Conservation (phyloP, 2,113 vertebrate species). For the Orientallactaga bullata region DNA sequence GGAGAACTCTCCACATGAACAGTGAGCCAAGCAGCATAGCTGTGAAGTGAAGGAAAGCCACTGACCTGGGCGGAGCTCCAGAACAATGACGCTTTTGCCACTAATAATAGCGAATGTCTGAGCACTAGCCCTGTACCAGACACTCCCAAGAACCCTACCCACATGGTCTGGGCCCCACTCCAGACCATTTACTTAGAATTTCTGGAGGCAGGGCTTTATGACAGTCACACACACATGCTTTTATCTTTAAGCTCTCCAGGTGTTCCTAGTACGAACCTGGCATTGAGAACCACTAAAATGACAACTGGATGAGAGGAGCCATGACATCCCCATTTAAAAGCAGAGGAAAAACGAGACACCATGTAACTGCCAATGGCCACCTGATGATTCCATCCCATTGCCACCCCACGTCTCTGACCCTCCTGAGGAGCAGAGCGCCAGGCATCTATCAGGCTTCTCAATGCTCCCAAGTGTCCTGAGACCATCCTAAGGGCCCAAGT, state of each 20-base stretch:
- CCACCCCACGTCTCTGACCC: accelerated
- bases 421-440: neutral
- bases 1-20: neutral
- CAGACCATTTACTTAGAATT: slow-evolving; percentile 48
- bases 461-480: neutral
- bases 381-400: neutral
- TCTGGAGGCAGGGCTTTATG: slow-evolving; percentile 3
- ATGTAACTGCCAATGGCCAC: neutral
- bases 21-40: neutral
- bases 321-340: neutral
- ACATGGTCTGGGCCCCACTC: slow-evolving; percentile 41
- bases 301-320: neutral
- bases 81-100: slow-evolving; percentile 63
- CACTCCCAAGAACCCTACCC: slow-evolving; percentile 40
- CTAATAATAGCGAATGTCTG: slow-evolving; percentile 63
- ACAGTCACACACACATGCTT: neutral
- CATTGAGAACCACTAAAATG: neutral
- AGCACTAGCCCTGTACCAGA: slow-evolving; percentile 16
- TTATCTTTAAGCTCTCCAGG: neutral
- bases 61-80: slow-evolving; percentile 54
- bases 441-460: neutral
- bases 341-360: slow-evolving; percentile 37
- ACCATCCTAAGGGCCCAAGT: neutral
- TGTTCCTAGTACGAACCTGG: neutral
- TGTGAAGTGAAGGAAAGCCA: slow-evolving; percentile 33